These are phyloP conservation scores for Ennomos erosarius DNA, from an alignment of 2,888 invertebrate genomes.

Conservation along the genomic window DNA sequence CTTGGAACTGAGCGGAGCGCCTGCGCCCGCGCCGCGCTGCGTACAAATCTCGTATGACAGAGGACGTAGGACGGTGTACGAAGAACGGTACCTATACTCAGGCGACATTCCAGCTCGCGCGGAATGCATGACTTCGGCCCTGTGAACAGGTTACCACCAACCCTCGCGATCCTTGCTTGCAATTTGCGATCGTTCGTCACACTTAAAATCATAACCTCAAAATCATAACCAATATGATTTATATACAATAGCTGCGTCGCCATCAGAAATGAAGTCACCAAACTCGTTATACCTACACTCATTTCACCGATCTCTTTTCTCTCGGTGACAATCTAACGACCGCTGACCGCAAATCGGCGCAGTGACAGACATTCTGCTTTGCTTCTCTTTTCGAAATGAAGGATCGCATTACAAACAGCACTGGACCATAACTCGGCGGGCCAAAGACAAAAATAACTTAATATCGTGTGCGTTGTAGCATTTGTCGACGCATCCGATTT, in stretches of 20 bases:
- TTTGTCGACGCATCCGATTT: conserved; percentile 82
- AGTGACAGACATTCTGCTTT: conserved; percentile 74
- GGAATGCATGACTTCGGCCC: conserved; percentile 76
- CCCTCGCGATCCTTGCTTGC: conserved; percentile 46
- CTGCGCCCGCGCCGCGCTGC: conserved; percentile 67
- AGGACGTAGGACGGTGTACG: conserved; percentile 68
- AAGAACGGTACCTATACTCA: conserved; percentile 76
- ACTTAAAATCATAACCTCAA: conserved; percentile 69
- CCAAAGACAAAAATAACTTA: conserved; percentile 85
- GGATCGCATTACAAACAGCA: conserved; percentile 83
- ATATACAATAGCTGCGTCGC: conserved; percentile 69
- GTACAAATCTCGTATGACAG: conserved; percentile 78
- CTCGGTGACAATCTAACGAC: conserved; percentile 74
- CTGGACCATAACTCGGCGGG: conserved; percentile 84
- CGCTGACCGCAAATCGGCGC: conserved; percentile 77
- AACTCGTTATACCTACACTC: conserved; percentile 77
- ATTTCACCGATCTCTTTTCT: conserved; percentile 77
- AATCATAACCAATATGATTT: conserved; percentile 58
- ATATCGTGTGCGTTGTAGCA: conserved; percentile 82
- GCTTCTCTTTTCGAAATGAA: conserved; percentile 76
- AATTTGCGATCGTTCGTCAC: conserved; percentile 66
- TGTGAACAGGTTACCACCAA: conserved; percentile 75
- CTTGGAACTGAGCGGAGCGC: conserved; percentile 64
- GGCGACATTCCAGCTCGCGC: conserved; percentile 79
- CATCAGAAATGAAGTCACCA: conserved; percentile 60